These are phyloP conservation scores for Tragulus kanchil DNA, from an alignment of 2,113 vertebrate genomes.

Conservation along the genomic window DNA sequence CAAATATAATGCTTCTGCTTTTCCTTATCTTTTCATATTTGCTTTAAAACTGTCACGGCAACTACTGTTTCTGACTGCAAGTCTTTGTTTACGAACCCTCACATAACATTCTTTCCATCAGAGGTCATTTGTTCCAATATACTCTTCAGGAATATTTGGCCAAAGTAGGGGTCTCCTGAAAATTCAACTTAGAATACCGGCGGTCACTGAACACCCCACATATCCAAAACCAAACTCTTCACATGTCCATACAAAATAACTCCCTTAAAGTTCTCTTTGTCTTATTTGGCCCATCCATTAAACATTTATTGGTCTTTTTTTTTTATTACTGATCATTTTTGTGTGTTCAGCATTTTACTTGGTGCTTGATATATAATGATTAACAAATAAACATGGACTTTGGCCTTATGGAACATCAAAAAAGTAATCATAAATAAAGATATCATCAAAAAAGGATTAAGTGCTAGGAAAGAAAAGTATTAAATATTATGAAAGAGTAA, in stretches of 20 bases:
- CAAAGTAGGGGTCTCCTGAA: slow-evolving; percentile 41
- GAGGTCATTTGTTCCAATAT: slow-evolving; percentile 17
- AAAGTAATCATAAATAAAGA: slow-evolving; percentile 30
- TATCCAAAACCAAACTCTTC: slow-evolving; percentile 41
- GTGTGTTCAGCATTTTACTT: slow-evolving; percentile 13
- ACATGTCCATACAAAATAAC: background rate
- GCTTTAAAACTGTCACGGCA: slow-evolving; percentile 39
- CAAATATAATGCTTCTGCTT: slow-evolving; percentile 22
- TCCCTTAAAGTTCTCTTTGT: slow-evolving; percentile 39
- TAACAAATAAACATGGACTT: slow-evolving; percentile 16
- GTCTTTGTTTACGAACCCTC: background rate
- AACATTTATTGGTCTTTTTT: background rate
- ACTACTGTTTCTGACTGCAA: slow-evolving; percentile 38
- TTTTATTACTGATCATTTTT: background rate
- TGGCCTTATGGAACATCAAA: slow-evolving; percentile 2
- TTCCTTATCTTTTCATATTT: slow-evolving; percentile 16
- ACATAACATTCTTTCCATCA: slow-evolving; percentile 4
- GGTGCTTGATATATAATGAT: background rate
- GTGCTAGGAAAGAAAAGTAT: background rate
- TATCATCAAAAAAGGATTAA: background rate
- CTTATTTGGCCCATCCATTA: background rate
- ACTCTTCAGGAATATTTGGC: background rate
- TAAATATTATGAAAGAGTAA: slow-evolving; percentile 3
- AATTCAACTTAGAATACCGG: slow-evolving; percentile 23
- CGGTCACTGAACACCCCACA: slow-evolving; percentile 31